Evolutionary conservation across 2,888 invertebrate genomes (phyloP), one percentile per base, ranked within the genome.

Genomic region (Laothoe populi): DNA sequence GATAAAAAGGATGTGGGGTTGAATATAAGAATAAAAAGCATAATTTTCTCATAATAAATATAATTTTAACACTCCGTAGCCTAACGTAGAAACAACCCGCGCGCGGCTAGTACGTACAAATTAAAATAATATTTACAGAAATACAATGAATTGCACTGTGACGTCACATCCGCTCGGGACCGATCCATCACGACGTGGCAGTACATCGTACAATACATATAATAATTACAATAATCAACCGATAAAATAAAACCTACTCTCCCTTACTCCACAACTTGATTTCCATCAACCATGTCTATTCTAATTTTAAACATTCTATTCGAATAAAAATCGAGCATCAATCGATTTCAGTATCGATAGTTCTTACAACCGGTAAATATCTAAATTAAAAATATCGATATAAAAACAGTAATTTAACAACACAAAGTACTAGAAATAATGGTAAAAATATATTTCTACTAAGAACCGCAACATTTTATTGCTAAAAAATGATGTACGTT

Each of bases 111-210:
- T n/a, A n/a, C 77, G 79, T 75, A 78, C 71, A 72, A 73, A 81
- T 84, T 76, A 84, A 92, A 92, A 92, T 90, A 91, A 92, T 90
- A 92, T 91, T 92, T 89, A 91, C 86, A 88, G 84, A 88, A 88
- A 89, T 65, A 69, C 75, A 74, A 81, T 79, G 78, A 79, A 72
- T 71, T 75, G 79, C 71, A 77, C 77, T 71, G 79, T 67, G 62
- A 62, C 66, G 63, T 62, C 44, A 60, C 57, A 40, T 63, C 23
- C 40, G 23, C 26, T 5, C 21, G 24, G 49, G 40, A 40, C n/a
- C n/a, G 21, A 61, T 64, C 64, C 60, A 66, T 64, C 66, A 61
- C 67, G 67, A 72, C n/a, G n/a, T n/a, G n/a, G n/a, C 79, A 79
- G 77, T 71, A 74, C 82, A 77, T 76, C 65, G 73, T 59, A 70